These are phyloP conservation scores for Syrphus vitripennis DNA, from an alignment of 2,888 invertebrate genomes.

Conservation along the genomic window DNA sequence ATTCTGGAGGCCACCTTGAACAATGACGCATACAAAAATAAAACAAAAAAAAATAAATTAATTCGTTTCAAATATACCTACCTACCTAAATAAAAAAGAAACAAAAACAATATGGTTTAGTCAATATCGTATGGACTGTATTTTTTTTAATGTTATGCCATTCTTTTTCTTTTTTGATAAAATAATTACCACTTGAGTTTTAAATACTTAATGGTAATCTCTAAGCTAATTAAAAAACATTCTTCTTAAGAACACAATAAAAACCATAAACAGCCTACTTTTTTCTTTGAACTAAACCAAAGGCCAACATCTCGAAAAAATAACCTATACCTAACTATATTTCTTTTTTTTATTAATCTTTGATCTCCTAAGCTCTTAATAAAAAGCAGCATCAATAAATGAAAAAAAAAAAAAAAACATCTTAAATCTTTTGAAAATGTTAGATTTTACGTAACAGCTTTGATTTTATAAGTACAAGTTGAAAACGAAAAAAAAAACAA, in stretches of 20 bases:
- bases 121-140: neutral
- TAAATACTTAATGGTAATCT: neutral
- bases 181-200: neutral
- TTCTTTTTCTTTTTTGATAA: neutral
- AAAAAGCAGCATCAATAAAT: neutral
- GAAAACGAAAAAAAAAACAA: conserved; percentile 33
- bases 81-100: neutral
- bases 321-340: conserved; percentile 15
- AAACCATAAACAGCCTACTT: neutral
- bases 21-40: conserved; percentile 51
- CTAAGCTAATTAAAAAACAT: neutral
- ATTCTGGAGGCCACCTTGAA: conserved; percentile 41
- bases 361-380: conserved; percentile 44
- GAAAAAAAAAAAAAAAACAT: neutral
- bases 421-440: conserved; percentile 66
- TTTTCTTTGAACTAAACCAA: conserved; percentile 2
- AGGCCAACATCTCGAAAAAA: neutral
- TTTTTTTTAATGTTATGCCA: neutral
- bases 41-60: neutral
- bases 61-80: too few relatives aligned
- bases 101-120: neutral
- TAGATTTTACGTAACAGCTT: conserved; percentile 71
- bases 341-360: conserved; percentile 27
- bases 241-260: conserved; percentile 17
- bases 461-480: conserved; percentile 67